Evolutionary conservation across 2,113 vertebrate species (phyloP).

Genomic region (Centropus unirufus): DNA sequence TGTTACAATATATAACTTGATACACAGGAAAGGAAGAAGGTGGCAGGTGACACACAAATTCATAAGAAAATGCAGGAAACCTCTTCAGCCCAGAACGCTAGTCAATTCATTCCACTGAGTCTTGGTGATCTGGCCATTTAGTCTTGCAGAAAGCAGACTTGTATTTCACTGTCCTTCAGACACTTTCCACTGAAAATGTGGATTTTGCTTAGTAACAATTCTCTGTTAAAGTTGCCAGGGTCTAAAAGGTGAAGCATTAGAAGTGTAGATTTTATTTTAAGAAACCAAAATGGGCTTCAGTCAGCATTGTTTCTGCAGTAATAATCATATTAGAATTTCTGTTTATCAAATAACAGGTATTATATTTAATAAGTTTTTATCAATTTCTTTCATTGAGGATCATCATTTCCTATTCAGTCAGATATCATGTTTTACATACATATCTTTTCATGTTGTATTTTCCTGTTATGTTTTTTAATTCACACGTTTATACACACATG

Average conservation of each 20-base stretch:
- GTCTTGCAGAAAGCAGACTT: neutral
- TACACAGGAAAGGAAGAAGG: neutral
- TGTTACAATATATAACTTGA: neutral
- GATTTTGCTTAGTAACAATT: neutral
- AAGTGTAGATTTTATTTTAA: neutral
- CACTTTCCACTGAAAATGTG: neutral
- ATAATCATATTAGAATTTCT: neutral
- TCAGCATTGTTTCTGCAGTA: neutral
- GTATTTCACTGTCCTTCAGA: neutral
- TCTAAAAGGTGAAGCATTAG: neutral
- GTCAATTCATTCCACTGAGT: neutral
- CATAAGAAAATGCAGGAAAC: neutral
- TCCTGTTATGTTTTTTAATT: neutral
- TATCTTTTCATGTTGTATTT: neutral
- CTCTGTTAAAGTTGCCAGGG: neutral
- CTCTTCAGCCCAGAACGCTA: neutral
- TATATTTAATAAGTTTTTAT: neutral
- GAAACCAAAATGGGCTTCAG: neutral
- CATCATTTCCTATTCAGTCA: neutral
- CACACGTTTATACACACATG: rapidly evolving
- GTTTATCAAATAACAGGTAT: neutral
- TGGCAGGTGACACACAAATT: neutral
- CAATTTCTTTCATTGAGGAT: neutral
- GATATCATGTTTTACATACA: neutral
- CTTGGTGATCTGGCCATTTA: neutral